phyloP scores from a whole-genome alignment of 2,888 invertebrate genomes.

The Andrena flavipes region DNA sequence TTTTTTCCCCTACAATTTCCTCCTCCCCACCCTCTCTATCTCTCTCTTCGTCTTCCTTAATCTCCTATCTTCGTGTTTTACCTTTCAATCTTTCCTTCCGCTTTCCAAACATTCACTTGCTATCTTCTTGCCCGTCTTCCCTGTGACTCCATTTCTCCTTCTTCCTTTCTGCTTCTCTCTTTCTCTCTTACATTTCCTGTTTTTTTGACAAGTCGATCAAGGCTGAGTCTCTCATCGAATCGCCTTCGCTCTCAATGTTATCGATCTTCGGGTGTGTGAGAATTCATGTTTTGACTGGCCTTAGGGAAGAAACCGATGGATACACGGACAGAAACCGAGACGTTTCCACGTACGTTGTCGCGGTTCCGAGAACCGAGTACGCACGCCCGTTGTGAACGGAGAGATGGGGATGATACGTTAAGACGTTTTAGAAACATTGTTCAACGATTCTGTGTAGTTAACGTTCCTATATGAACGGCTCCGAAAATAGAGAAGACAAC shows the following conservation, averaged over 20 bases:
- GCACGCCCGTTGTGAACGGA: constrained; percentile 39
- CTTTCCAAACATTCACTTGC: too few species aligned
- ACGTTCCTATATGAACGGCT: neutral
- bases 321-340: too few species aligned
- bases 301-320: too few species aligned
- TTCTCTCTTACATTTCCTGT: neutral
- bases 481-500: neutral
- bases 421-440: constrained; percentile 9
- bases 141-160: constrained; percentile 36
- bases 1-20: neutral
- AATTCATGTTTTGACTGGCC: too few species aligned
- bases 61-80: neutral
- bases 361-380: constrained; percentile 42
- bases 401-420: constrained; percentile 1
- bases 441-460: constrained; percentile 11
- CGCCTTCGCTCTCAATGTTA: too few species aligned
- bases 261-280: too few species aligned
- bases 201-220: neutral
- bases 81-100: neutral
- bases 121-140: neutral
- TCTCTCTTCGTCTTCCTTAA: neutral
- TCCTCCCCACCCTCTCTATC: constrained; percentile 12
- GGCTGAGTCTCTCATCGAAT: neutral
- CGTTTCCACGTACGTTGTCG: constrained; percentile 1
- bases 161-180: neutral